phyloP scores from a whole-genome alignment of 2,888 invertebrate genomes.

The Ryuthela nishihirai region DNA sequence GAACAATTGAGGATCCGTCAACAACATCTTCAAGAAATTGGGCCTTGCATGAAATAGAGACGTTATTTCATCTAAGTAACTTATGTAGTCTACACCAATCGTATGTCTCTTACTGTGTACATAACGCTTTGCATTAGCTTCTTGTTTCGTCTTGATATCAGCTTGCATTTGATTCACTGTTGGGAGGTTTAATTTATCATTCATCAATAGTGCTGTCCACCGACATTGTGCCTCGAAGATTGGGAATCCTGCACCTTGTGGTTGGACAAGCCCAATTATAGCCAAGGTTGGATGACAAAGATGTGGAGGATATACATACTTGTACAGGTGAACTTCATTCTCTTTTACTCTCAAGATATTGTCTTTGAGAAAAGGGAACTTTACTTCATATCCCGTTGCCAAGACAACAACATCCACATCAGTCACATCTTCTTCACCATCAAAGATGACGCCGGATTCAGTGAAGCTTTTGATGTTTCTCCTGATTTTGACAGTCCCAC shows the following conservation, averaged over 20 bases:
- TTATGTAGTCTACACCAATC: too few species aligned
- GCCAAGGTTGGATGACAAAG: constrained; percentile 73
- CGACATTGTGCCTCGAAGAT: constrained; percentile 77
- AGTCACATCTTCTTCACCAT: constrained; percentile 11
- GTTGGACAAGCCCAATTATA: constrained; percentile 75
- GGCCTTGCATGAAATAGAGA: too few species aligned
- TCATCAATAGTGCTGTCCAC: too few species aligned
- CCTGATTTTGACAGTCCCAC: constrained; percentile 47
- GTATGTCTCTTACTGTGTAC: too few species aligned
- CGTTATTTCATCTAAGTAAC: too few species aligned
- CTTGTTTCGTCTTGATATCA: too few species aligned
- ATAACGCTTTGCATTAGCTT: too few species aligned
- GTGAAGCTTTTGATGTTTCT: constrained; percentile 32
- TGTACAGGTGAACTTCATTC: constrained; percentile 21
- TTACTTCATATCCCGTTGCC: constrained; percentile 29
- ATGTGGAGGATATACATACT: constrained; percentile 53
- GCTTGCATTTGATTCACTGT: too few species aligned
- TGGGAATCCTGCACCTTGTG: constrained; percentile 71
- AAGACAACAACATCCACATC: constrained; percentile 27
- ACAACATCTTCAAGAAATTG: too few species aligned
- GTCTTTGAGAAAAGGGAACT: constrained; percentile 24
- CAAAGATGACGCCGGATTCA: constrained; percentile 3
- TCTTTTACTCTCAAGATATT: constrained; percentile 4
- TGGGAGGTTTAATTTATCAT: too few species aligned
- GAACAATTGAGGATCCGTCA: too few species aligned